Base-by-base conservation (phyloP, 2,113 vertebrate species). In the Symphodus melops region DNA sequence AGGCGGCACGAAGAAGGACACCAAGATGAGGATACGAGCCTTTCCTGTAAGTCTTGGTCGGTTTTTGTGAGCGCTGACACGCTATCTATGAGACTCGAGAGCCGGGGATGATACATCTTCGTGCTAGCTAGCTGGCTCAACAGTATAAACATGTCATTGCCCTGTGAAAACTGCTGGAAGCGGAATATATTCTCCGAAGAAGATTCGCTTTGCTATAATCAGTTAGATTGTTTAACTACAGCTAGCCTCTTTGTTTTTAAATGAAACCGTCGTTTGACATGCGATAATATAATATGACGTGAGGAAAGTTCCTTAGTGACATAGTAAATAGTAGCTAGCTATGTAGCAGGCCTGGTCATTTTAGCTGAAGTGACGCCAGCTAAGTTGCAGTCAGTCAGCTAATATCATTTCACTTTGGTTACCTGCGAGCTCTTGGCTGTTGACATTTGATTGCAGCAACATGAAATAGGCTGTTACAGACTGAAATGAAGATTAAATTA, bases 1-100 rank as follows among this genome's bases (percentile, higher is more conserved):
- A 95, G 93, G 95, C 92, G 92, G 94, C 92, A 95, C 95, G 94
- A 96, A 96, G 95, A 97, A 97, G 94, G 96, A 97, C 93, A 97
- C 96, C 95, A 98, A 97, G 93, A 98, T 98, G 97, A 95, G 96
- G 95, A 97, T 98, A 95, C 95, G 96, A 93, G 97, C 97, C 77
- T 97, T 97, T 93, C 96, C 97, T 85, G 96, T 97, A 85, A 97
- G 96, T 96, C 80, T 87, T 68, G 42, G 56, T 82, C 82, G 74
- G 80, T 62, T 55, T 55, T 36, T 21, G n/a, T 12, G 13, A 56
- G 59, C 48, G 13, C 25, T 25, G 48, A 51, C 63, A 78, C 36
- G 48, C 67, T 25, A 37, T 58, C 65, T 70, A 9, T 69, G 75
- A 79, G 51, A 81, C 51, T 61, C 63, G 58, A 77, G 72, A 37